A percentile compares a stretch with the other conserved stretches of the same genome.
Evolutionary conservation across 2,888 invertebrate genomes (phyloP).

Genomic region (Scotopteryx bipunctaria): DNA sequence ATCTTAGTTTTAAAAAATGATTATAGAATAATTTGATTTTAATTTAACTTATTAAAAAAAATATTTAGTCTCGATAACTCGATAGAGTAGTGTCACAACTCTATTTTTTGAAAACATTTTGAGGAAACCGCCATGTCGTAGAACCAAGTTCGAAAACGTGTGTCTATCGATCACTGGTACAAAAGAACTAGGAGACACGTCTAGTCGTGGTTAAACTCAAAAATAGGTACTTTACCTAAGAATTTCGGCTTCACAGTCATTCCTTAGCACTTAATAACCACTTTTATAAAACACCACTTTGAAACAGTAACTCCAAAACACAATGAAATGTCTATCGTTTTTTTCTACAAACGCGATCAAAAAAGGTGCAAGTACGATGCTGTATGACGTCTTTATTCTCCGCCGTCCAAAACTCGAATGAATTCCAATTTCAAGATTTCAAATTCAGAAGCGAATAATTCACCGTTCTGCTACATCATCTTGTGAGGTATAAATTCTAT

Average conservation of each 20-base stretch:
- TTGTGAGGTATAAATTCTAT: constrained; percentile 15
- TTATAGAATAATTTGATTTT: too few species aligned
- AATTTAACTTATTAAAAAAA: too few species aligned
- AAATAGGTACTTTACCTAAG: constrained; percentile 10
- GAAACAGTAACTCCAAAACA: not conserved
- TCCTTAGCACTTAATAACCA: not conserved
- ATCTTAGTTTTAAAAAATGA: too few species aligned
- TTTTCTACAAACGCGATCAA: not conserved
- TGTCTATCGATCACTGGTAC: too few species aligned
- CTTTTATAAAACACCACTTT: not conserved
- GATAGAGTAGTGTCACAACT: too few species aligned
- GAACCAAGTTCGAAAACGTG: too few species aligned
- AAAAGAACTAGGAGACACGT: too few species aligned
- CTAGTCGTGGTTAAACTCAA: not conserved
- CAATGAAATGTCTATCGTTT: too few species aligned
- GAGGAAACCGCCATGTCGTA: too few species aligned
- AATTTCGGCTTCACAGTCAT: constrained; percentile 28
- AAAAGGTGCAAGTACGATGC: not conserved
- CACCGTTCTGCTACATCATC: constrained; percentile 8
- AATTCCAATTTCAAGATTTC: constrained; percentile 1
- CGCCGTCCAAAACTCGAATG: constrained; percentile 13
- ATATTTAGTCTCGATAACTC: too few species aligned
- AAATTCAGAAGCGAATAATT: constrained; percentile 1
- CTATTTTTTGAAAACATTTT: too few species aligned
- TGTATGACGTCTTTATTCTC: constrained; percentile 1